Percentiles rank a stretch among this genome's conserved stretches.
phyloP scores from a whole-genome alignment of 2,113 vertebrate species.

The Atrichornis clamosus region DNA sequence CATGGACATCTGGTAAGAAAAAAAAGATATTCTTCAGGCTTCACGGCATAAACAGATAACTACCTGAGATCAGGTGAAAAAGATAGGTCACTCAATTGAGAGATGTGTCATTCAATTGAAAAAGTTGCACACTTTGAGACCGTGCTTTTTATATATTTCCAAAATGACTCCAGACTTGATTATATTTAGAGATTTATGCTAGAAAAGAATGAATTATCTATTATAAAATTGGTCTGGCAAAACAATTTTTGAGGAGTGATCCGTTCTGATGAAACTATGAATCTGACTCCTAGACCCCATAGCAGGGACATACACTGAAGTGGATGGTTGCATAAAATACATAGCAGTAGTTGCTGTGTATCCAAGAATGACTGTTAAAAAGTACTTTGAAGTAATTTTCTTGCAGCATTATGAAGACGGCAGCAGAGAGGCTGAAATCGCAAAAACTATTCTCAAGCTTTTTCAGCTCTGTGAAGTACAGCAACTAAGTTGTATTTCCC shows the following conservation, averaged over 20 bases:
- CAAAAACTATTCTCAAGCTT: constrained; percentile 43
- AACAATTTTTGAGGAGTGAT: neutral
- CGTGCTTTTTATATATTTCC: neutral
- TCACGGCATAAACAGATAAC: neutral
- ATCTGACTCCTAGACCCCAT: neutral
- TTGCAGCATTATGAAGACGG: constrained; percentile 38
- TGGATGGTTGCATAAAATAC: neutral
- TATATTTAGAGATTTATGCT: neutral
- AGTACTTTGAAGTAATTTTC: constrained; percentile 57
- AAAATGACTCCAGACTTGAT: neutral
- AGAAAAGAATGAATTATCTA: neutral
- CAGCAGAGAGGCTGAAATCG: constrained; percentile 21
- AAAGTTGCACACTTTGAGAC: neutral
- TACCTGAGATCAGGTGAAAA: neutral
- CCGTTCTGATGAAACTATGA: neutral
- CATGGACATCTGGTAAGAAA: neutral
- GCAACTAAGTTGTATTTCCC: constrained; percentile 49
- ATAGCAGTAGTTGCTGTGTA: constrained; percentile 43
- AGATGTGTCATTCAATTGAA: neutral
- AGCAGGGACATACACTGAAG: neutral
- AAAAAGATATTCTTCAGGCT: neutral
- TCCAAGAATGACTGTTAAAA: constrained; percentile 41
- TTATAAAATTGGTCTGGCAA: neutral
- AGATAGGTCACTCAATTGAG: neutral
- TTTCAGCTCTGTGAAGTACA: constrained; percentile 28